These are phyloP conservation scores for Julus scandinavius DNA, from an alignment of 2,888 invertebrate species.

Conservation along the genomic window DNA sequence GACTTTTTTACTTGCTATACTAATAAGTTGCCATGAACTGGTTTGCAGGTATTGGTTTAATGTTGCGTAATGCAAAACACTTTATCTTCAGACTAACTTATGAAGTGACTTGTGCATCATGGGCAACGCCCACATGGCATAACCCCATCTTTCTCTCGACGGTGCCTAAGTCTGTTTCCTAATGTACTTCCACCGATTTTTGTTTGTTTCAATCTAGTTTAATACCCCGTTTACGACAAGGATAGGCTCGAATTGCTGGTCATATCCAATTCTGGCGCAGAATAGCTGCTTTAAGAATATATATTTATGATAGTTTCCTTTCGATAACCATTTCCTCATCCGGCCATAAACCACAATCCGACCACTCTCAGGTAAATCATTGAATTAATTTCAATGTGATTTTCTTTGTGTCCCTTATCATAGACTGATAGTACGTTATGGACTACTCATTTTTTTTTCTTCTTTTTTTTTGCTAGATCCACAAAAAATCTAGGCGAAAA, in stretches of 20 bases:
- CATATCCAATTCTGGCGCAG: not conserved
- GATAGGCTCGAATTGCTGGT: not conserved
- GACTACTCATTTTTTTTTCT: too few relatives aligned
- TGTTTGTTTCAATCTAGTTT: slow-evolving; percentile 5
- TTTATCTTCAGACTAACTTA: not conserved
- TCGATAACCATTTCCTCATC: not conserved
- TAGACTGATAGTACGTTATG: not conserved
- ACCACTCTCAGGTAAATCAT: not conserved
- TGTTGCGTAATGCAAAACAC: too few relatives aligned
- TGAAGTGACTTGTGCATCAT: not conserved
- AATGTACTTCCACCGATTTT: not conserved
- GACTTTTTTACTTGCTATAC: too few relatives aligned
- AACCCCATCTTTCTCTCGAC: not conserved
- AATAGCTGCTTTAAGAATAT: not conserved
- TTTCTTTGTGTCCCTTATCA: not conserved
- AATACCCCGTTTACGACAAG: not conserved
- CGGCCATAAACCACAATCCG: not conserved
- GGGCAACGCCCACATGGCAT: not conserved
- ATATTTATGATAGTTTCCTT: not conserved
- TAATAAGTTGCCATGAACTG: too few relatives aligned
- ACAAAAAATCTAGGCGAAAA: not conserved
- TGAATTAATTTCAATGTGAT: slow-evolving; percentile 29
- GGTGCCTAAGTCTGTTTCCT: not conserved
- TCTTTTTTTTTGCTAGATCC: not conserved
- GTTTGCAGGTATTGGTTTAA: too few relatives aligned